Conservation (phyloP, 2,797 vertebrate species). For the Acipenser ruthenus region DNA sequence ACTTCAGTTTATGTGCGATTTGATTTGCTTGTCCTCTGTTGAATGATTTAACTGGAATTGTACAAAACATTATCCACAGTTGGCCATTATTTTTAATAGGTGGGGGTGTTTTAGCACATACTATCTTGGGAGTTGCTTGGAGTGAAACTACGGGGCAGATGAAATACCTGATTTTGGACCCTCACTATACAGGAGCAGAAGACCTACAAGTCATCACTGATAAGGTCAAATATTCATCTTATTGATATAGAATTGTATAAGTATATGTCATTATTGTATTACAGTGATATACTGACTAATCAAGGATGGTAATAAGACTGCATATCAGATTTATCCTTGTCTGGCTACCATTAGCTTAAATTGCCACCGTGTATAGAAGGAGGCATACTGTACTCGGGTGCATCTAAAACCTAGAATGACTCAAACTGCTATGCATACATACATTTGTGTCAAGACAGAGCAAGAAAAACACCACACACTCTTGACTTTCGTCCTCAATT, state of each 20-base stretch:
- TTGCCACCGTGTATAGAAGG: background rate
- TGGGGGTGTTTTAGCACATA: conserved; percentile 90
- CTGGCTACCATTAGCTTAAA: too few species aligned
- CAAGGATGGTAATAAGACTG: too few species aligned
- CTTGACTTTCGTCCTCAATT: background rate
- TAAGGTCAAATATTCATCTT: conserved; percentile 59
- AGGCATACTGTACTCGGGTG: too few species aligned
- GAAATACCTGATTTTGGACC: conserved; percentile 87
- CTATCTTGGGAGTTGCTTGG: conserved; percentile 88
- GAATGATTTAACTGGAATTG: background rate
- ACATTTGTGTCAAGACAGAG: background rate
- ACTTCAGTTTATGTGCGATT: background rate
- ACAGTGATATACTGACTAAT: too few species aligned
- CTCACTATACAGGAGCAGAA: conserved; percentile 91
- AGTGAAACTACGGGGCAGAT: conserved; percentile 83
- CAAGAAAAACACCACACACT: background rate
- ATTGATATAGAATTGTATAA: too few species aligned
- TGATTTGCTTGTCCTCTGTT: background rate
- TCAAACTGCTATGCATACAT: background rate
- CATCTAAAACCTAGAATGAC: too few species aligned
- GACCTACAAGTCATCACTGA: conserved; percentile 80
- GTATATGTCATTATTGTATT: too few species aligned
- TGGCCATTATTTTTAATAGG: conserved; percentile 49
- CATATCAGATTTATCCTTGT: too few species aligned
- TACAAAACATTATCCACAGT: background rate